Percentiles rank a stretch among this genome's conserved stretches.
Evolutionary conservation across 2,113 vertebrate species (phyloP).

Genomic region (Paraplagusia blochii): DNA sequence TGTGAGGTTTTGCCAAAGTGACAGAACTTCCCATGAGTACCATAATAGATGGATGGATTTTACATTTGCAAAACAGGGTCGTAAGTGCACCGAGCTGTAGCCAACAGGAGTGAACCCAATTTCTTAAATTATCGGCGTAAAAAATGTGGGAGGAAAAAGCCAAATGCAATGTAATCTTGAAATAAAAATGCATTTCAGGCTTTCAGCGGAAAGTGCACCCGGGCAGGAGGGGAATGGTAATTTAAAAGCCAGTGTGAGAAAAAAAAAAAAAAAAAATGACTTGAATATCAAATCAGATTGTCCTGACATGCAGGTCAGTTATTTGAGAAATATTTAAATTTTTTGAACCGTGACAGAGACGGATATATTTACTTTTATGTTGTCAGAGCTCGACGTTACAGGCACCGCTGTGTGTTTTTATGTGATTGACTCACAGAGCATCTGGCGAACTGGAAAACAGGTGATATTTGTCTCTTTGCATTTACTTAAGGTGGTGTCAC

Average conservation of each 20-base stretch:
- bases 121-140: conserved; percentile 9
- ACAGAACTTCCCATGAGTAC: conserved; percentile 13
- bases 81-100: background rate
- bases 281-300: conserved; percentile 45
- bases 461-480: conserved; percentile 38
- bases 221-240: conserved; percentile 17
- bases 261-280: conserved; percentile 33
- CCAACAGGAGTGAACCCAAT: conserved; percentile 8
- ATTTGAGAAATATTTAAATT: conserved; percentile 40
- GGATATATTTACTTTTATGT: conserved; percentile 17
- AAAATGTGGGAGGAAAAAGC: conserved; percentile 17
- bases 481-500: conserved; percentile 50
- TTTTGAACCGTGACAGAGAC: conserved; percentile 10
- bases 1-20: conserved; percentile 24
- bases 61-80: background rate
- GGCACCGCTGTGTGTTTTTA: conserved; percentile 16
- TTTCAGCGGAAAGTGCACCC: conserved; percentile 43
- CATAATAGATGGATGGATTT: background rate
- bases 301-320: conserved; percentile 44
- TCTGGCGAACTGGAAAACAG: conserved; percentile 48
- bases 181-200: conserved; percentile 45
- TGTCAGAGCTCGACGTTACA: conserved; percentile 38
- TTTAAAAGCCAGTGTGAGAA: conserved; percentile 38
- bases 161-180: conserved; percentile 32
- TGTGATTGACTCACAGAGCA: conserved; percentile 44